Conservation (phyloP, 2,888 invertebrate genomes). For the Metacarcinus magister region DNA sequence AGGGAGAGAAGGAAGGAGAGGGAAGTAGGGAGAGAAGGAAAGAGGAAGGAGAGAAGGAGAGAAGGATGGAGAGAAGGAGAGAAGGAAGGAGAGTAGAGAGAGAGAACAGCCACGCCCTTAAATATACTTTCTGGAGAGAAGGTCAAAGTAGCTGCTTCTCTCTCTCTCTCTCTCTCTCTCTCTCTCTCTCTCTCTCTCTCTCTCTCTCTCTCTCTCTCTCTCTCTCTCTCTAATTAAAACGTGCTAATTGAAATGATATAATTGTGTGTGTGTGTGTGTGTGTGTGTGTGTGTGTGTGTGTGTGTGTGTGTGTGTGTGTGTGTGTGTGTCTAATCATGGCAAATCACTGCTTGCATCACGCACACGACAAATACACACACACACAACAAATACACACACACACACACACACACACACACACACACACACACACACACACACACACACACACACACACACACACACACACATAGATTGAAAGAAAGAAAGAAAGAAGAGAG, state of each 20-base stretch:
- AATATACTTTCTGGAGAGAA: too few relatives aligned
- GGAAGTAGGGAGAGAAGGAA: too few relatives aligned
- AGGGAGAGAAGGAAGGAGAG: too few relatives aligned
- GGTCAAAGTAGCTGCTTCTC: background rate
- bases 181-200: background rate
- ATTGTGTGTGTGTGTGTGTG: background rate
- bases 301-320: conserved; percentile 48
- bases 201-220: conserved; percentile 20
- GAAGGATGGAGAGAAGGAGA: background rate
- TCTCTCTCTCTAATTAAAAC: background rate
- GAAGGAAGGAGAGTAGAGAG: background rate
- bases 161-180: background rate
- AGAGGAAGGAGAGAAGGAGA: background rate
- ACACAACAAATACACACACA: too few relatives aligned
- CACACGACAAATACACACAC: too few relatives aligned
- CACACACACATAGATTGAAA: background rate
- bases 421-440: conserved; percentile 26
- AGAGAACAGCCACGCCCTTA: too few relatives aligned
- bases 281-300: background rate
- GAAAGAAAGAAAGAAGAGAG: background rate
- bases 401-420: conserved; percentile 11
- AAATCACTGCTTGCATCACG: background rate
- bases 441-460: conserved; percentile 22
- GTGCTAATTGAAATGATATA: too few relatives aligned
- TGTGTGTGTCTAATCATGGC: background rate